These are phyloP conservation scores for Camelus bactrianus DNA, from an alignment of 2,113 vertebrate genomes.

Conservation along the genomic window DNA sequence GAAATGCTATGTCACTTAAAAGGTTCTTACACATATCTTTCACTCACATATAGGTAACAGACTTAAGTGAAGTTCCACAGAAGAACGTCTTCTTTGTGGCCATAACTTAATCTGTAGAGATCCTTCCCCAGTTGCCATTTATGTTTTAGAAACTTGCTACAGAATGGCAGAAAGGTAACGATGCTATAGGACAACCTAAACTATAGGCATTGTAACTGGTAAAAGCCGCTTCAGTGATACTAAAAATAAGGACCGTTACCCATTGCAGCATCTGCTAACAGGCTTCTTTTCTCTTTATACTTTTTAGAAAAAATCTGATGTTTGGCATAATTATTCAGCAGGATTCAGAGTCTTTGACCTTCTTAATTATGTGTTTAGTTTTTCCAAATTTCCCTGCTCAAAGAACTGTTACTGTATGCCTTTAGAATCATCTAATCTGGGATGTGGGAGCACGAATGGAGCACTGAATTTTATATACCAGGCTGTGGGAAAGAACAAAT, in stretches of 20 bases:
- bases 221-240: background rate
- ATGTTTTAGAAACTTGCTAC: conserved; percentile 1
- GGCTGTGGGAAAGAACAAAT: background rate
- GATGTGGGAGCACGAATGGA: background rate
- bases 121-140: background rate
- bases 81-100: background rate
- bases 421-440: background rate
- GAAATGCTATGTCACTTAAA: conserved; percentile 1
- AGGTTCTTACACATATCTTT: background rate
- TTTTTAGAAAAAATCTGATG: background rate
- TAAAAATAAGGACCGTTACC: background rate
- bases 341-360: conserved; percentile 12
- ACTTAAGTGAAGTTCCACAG: background rate
- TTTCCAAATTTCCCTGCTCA: conserved; percentile 6
- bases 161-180: background rate
- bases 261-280: background rate
- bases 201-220: background rate
- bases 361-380: background rate
- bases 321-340: background rate
- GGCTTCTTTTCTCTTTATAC: background rate
- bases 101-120: background rate
- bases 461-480: background rate
- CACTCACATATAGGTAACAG: background rate
- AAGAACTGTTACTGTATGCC: background rate
- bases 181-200: background rate